Conservation (phyloP, 2,113 vertebrate genomes). For the Trogon surrucura region DNA sequence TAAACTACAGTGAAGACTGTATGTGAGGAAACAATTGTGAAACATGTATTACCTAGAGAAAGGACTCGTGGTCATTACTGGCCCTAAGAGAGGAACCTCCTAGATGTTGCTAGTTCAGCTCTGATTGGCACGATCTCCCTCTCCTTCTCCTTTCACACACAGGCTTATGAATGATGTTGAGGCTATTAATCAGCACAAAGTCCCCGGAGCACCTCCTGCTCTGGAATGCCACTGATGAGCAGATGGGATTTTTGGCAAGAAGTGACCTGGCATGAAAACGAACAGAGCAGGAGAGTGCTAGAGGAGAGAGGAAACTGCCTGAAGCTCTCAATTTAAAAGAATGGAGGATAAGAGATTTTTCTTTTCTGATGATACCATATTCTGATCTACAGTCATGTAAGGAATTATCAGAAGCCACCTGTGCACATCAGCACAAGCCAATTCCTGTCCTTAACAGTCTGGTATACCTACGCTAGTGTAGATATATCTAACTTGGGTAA, state of each 20-base stretch:
- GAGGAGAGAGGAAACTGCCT: background rate
- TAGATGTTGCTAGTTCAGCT: background rate
- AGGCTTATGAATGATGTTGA: conserved; percentile 18
- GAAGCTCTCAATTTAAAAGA: conserved; percentile 3
- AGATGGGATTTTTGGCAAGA: conserved; percentile 71
- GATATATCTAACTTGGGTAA: background rate
- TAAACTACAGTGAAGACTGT: background rate
- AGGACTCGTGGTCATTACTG: background rate
- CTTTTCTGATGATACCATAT: background rate
- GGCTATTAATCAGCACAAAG: conserved; percentile 44
- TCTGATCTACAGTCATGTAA: background rate
- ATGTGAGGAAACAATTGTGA: background rate
- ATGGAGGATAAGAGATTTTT: background rate
- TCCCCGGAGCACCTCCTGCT: conserved; percentile 54
- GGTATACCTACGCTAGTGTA: background rate
- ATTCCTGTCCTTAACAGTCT: background rate
- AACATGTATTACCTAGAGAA: background rate
- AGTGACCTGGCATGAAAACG: conserved; percentile 59
- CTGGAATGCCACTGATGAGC: conserved; percentile 66
- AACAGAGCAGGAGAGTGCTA: conserved; percentile 42
- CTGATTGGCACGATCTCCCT: background rate
- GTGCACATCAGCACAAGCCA: background rate
- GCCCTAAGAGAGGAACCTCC: background rate
- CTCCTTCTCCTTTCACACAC: background rate
- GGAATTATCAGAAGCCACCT: conserved; percentile 5